Evolutionary conservation across 2,888 invertebrate genomes (phyloP).

Genomic region (Orthosia gracilis): DNA sequence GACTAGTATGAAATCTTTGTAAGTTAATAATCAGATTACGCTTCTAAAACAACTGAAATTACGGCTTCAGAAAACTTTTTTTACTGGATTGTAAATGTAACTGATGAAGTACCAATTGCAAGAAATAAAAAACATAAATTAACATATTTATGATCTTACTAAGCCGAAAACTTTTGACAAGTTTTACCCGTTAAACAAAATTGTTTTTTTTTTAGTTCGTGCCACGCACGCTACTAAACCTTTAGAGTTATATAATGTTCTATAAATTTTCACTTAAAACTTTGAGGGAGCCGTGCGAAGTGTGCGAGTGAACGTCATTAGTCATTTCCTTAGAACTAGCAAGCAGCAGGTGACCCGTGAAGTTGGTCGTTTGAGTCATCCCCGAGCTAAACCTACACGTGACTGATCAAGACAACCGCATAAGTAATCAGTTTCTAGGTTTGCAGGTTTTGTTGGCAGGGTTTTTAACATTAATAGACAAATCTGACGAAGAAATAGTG

Average conservation of each 20-base stretch:
- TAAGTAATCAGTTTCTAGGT: background rate
- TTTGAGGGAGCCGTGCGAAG: slow-evolving; percentile 60
- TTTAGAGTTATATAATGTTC: slow-evolving; percentile 20
- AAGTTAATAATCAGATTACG: background rate
- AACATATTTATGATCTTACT: slow-evolving; percentile 6
- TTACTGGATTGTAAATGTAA: background rate
- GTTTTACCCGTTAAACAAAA: slow-evolving; percentile 41
- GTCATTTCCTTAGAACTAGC: slow-evolving; percentile 66
- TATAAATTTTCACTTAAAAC: slow-evolving; percentile 55
- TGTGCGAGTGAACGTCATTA: slow-evolving; percentile 68
- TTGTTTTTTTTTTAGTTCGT: slow-evolving; percentile 48
- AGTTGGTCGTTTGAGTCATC: slow-evolving; percentile 68
- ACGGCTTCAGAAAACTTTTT: no score
- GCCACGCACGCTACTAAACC: slow-evolving; percentile 32
- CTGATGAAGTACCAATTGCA: background rate
- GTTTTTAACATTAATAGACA: no score
- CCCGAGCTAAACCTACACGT: slow-evolving; percentile 20
- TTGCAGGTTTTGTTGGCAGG: no score
- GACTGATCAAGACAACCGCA: slow-evolving; percentile 16
- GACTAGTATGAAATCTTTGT: background rate
- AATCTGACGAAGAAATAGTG: no score
- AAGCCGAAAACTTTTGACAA: slow-evolving; percentile 40
- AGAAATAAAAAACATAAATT: slow-evolving; percentile 1
- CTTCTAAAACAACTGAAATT: background rate
- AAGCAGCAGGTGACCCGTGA: slow-evolving; percentile 54